Evolutionary conservation across 2,797 vertebrate species (phyloP).

Genomic region (Mus spretus): DNA sequence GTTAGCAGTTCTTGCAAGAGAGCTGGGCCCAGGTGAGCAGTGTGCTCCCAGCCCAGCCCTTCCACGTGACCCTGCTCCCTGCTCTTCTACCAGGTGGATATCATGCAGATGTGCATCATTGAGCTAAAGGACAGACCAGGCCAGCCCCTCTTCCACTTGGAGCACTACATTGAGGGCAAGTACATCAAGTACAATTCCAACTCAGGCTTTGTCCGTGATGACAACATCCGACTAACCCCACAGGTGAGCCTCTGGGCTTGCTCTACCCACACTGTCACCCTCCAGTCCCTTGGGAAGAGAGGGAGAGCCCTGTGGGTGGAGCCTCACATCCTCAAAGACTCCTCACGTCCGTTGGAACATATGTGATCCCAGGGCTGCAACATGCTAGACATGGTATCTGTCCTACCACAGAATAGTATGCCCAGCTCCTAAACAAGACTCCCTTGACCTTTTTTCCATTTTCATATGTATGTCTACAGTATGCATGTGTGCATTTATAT

Average conservation of each 20-base stretch:
- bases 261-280: not conserved
- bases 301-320: not conserved
- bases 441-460: not conserved
- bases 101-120: conserved; percentile 97
- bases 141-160: conserved; percentile 96
- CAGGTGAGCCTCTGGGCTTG: conserved; percentile 91
- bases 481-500: too few species aligned
- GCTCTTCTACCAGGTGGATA: conserved; percentile 94
- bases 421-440: not conserved
- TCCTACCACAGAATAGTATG: not conserved
- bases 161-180: conserved; percentile 99
- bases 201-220: conserved; percentile 97
- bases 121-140: conserved; percentile 94
- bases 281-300: not conserved
- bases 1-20: not conserved
- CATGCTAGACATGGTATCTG: too few species aligned
- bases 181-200: conserved; percentile 99
- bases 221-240: conserved; percentile 97
- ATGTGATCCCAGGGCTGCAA: too few species aligned
- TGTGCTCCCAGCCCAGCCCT: not conserved
- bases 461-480: not conserved
- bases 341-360: not conserved
- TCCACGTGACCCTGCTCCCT: conserved; percentile 4
- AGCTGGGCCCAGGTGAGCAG: not conserved
- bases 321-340: not conserved